Conservation (phyloP, 2,113 vertebrate genomes). For the Lucifuga dentata region DNA sequence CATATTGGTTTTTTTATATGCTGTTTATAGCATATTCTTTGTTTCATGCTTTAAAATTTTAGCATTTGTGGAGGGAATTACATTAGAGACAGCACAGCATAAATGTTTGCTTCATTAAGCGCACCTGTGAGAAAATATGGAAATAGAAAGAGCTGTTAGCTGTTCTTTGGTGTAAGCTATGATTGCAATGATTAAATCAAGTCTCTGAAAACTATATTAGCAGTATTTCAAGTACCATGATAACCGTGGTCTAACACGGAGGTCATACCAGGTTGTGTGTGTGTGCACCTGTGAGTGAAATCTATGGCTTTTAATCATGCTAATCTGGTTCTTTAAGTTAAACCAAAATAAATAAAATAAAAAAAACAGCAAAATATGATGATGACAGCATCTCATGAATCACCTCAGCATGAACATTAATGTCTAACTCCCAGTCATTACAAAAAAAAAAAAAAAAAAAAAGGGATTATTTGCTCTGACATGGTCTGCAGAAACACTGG, state of each 20-base stretch:
- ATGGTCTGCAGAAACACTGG: conserved; percentile 2
- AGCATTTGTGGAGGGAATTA: not conserved
- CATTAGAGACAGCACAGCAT: conserved; percentile 48
- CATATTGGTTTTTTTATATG: not conserved
- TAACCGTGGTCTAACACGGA: conserved; percentile 11
- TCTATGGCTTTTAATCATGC: conserved; percentile 65
- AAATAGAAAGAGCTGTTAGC: conserved; percentile 22
- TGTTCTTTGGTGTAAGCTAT: conserved; percentile 70
- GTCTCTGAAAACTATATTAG: conserved; percentile 24
- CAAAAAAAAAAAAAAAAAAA: not conserved
- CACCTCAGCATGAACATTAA: not conserved
- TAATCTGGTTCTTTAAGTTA: conserved; percentile 45
- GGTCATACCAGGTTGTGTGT: conserved; percentile 21
- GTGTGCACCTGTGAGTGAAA: conserved; percentile 33
- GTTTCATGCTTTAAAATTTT: not conserved
- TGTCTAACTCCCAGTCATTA: conserved; percentile 14
- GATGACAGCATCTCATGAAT: conserved; percentile 40
- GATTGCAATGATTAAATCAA: conserved; percentile 24
- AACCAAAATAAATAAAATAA: conserved; percentile 56
- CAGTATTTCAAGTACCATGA: conserved; percentile 71
- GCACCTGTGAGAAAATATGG: conserved; percentile 30
- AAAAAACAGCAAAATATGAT: conserved; percentile 40
- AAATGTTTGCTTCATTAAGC: conserved; percentile 5
- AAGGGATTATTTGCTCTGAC: conserved; percentile 9
- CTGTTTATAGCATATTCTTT: conserved; percentile 11